These are phyloP conservation scores for Eucera pruinosa DNA, from an alignment of 2,888 invertebrate genomes.

Conservation along the genomic window DNA sequence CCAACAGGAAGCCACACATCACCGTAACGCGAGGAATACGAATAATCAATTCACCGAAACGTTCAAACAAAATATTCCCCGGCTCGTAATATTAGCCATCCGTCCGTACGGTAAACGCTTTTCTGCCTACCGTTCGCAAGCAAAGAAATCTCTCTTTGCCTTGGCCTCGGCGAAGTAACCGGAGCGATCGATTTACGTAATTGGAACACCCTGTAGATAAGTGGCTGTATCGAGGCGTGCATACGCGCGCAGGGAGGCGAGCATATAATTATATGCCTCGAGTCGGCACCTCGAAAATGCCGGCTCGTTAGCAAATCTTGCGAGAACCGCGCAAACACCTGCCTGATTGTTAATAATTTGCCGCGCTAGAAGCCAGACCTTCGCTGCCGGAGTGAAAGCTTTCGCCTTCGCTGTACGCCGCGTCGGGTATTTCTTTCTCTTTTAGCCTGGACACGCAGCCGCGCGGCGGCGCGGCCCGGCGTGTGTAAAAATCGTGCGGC, in stretches of 20 bases:
- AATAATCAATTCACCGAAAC: conserved; percentile 22
- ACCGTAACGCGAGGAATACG: conserved; percentile 6
- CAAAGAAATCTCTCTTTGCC: too few relatives aligned
- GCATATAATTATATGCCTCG: conserved; percentile 80
- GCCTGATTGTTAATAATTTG: conserved; percentile 81
- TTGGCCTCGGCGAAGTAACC: background rate
- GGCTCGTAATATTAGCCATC: background rate
- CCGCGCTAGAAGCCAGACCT: conserved; percentile 73
- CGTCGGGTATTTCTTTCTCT: too few relatives aligned
- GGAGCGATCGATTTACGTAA: conserved; percentile 23
- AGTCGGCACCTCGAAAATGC: conserved; percentile 80
- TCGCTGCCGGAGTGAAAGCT: too few relatives aligned
- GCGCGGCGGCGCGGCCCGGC: background rate
- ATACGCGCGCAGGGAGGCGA: conserved; percentile 67
- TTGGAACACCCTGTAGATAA: conserved; percentile 70
- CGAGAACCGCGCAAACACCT: conserved; percentile 76
- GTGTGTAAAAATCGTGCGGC: conserved; percentile 35
- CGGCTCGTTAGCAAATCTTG: conserved; percentile 80
- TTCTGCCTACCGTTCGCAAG: background rate
- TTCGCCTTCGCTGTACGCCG: too few relatives aligned
- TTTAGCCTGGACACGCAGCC: conserved; percentile 17
- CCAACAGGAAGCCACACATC: conserved; percentile 22
- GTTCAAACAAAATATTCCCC: background rate
- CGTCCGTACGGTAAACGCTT: background rate
- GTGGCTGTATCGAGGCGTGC: conserved; percentile 65